Percentiles rank a stretch among this genome's conserved stretches.
phyloP scores from a whole-genome alignment of 2,888 invertebrate genomes.

The Drosophila colorata region DNA sequence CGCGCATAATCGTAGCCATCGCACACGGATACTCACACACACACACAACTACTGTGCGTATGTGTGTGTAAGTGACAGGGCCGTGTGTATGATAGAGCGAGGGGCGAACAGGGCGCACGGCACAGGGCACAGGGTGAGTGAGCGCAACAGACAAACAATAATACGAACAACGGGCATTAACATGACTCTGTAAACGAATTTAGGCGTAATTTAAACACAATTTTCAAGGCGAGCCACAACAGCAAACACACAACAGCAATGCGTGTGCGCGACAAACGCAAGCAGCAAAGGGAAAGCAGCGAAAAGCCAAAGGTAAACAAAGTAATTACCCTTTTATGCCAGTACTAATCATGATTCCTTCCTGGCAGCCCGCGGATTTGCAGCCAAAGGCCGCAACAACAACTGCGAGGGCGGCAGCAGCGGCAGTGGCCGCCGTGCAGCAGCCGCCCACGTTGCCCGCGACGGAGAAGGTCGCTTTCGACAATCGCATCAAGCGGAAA shows the following conservation, averaged over 20 bases:
- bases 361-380: slow-evolving; percentile 30
- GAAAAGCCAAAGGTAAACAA: slow-evolving; percentile 47
- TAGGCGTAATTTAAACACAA: slow-evolving; percentile 24
- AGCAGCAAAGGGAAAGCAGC: slow-evolving; percentile 36
- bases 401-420: slow-evolving; percentile 1
- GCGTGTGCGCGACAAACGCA: slow-evolving; percentile 73
- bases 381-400: slow-evolving; percentile 22
- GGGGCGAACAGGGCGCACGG: slow-evolving; percentile 16
- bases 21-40: slow-evolving; percentile 41
- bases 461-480: slow-evolving; percentile 78
- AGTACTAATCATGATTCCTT: neutral
- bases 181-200: slow-evolving; percentile 10
- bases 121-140: slow-evolving; percentile 45
- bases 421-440: slow-evolving; percentile 13
- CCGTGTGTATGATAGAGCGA: slow-evolving; percentile 30
- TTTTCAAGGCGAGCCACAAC: slow-evolving; percentile 6
- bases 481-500: slow-evolving; percentile 84
- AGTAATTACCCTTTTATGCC: neutral
- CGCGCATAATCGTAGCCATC: slow-evolving; percentile 77
- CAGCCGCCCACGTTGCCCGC: slow-evolving; percentile 49
- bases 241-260: slow-evolving; percentile 48
- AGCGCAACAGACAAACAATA: slow-evolving; percentile 42
- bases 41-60: slow-evolving; percentile 4
- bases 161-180: slow-evolving; percentile 33
- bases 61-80: slow-evolving; percentile 22